Conservation (phyloP, 2,888 invertebrate genomes). For the Ctena decussata region DNA sequence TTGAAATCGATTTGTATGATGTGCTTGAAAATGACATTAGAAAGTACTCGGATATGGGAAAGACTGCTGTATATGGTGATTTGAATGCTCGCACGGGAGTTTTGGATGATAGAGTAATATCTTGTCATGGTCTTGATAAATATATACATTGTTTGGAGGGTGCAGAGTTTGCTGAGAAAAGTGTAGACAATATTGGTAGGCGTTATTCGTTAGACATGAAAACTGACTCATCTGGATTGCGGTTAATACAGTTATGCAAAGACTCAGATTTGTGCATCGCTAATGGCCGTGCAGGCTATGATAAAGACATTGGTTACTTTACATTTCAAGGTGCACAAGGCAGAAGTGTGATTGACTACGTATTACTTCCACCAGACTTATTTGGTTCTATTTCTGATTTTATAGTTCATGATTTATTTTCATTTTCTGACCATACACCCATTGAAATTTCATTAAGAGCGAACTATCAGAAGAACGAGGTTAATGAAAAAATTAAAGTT, state of each 20-base stretch:
- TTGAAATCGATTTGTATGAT: constrained; percentile 16
- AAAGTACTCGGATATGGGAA: background rate
- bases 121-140: background rate
- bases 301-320: background rate
- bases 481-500: background rate
- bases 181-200: background rate
- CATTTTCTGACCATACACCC: constrained; percentile 17
- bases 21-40: constrained; percentile 2
- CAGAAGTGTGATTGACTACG: background rate
- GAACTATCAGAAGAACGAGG: background rate
- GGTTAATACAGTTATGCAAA: constrained; percentile 6
- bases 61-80: constrained; percentile 5
- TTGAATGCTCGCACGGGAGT: constrained; percentile 10
- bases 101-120: background rate
- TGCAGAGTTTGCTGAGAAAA: background rate
- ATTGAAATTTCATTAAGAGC: background rate
- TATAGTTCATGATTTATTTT: background rate
- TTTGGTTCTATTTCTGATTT: background rate
- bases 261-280: background rate
- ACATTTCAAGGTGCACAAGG: background rate
- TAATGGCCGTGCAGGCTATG: constrained; percentile 9
- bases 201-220: background rate
- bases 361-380: background rate
- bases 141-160: constrained; percentile 12
- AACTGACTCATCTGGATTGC: background rate